Evolutionary conservation across 2,797 vertebrate species (phyloP).

Genomic region (Siniperca undulata): DNA sequence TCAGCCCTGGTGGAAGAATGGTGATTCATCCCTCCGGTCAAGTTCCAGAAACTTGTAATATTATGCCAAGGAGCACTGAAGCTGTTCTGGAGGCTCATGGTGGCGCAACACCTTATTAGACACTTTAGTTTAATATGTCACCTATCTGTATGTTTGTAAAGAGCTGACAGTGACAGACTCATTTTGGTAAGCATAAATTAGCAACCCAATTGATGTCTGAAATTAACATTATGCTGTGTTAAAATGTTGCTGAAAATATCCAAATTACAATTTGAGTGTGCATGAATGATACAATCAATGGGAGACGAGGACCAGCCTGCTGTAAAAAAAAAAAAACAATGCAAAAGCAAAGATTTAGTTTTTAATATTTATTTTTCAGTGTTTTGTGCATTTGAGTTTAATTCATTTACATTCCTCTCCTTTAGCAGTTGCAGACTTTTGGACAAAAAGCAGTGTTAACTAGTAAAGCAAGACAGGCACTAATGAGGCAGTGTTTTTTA

Average conservation of each 20-base stretch:
- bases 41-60: background rate
- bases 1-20: background rate
- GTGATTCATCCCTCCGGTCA: background rate
- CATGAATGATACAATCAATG: background rate
- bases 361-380: background rate
- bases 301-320: background rate
- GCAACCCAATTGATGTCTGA: background rate
- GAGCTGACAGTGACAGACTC: background rate
- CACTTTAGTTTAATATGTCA: conserved; percentile 4
- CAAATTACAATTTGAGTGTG: background rate
- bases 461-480: no score
- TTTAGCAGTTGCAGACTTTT: background rate
- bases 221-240: background rate
- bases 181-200: conserved; percentile 10
- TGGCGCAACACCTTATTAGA: background rate
- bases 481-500: background rate
- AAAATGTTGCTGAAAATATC: conserved; percentile 13
- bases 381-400: background rate
- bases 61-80: background rate
- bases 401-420: background rate
- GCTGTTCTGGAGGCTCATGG: background rate
- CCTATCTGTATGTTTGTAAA: background rate
- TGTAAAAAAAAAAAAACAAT: background rate
- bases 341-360: background rate
- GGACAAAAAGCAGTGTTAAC: background rate